These are phyloP conservation scores for Dyspetes luteomarginatus DNA, from an alignment of 2,888 invertebrate genomes.

Conservation along the genomic window DNA sequence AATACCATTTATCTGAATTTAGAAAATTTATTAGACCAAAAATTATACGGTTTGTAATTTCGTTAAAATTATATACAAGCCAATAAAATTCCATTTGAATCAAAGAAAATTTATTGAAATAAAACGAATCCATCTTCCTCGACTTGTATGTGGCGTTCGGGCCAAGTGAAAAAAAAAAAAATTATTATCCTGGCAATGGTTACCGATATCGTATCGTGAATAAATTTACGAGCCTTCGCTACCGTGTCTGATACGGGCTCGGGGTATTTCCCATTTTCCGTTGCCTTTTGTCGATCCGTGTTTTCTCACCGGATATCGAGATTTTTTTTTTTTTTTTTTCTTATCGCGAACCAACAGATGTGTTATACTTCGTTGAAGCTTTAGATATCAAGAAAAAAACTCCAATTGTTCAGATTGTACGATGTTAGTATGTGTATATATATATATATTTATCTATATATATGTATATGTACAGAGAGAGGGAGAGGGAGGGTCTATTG, in stretches of 20 bases:
- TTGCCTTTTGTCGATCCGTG: constrained; percentile 32
- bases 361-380: constrained; percentile 19
- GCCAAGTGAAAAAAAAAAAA: neutral
- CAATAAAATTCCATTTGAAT: neutral
- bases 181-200: too few relatives aligned
- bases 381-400: constrained; percentile 1
- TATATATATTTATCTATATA: neutral
- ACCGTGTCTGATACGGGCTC: constrained; percentile 40
- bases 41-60: neutral
- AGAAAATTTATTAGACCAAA: too few relatives aligned
- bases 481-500: constrained; percentile 2
- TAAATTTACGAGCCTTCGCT: neutral
- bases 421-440: neutral
- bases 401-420: constrained; percentile 17
- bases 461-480: neutral
- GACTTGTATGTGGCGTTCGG: neutral
- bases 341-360: constrained; percentile 50
- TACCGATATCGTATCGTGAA: constrained; percentile 10
- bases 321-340: constrained; percentile 36
- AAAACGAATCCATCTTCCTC: neutral
- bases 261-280: constrained; percentile 16
- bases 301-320: constrained; percentile 56
- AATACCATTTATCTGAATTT: too few relatives aligned
- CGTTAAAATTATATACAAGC: neutral
- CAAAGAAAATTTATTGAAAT: neutral